phyloP scores from a whole-genome alignment of 1,140 invertebrate genomes.

The Drosophila lacteicornis region DNA sequence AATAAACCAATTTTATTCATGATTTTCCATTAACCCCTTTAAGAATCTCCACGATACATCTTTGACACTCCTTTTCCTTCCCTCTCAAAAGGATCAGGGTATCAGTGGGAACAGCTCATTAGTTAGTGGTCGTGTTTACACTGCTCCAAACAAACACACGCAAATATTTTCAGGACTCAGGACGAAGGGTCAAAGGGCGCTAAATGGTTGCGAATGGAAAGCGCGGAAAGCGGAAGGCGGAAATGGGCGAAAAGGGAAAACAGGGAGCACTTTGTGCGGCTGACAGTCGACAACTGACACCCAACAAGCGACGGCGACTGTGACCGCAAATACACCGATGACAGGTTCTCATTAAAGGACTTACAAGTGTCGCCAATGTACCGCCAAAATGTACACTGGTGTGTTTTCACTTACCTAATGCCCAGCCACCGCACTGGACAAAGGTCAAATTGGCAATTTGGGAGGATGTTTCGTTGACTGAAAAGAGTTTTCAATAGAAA shows the following conservation, averaged over 20 bases:
- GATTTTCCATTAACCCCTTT: not conserved
- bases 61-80: not conserved
- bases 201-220: constrained; percentile 6
- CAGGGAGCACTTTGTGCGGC: constrained; percentile 20
- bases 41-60: not conserved
- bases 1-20: too few species aligned
- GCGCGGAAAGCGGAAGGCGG: not conserved
- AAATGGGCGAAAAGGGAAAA: not conserved
- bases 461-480: not conserved
- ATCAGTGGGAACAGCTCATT: constrained; percentile 18
- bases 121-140: constrained; percentile 48
- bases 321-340: constrained; percentile 47
- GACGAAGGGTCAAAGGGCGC: constrained; percentile 12
- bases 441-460: not conserved
- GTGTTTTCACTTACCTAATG: constrained; percentile 8
- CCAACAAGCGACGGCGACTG: not conserved
- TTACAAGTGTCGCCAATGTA: constrained; percentile 37
- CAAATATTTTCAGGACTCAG: not conserved
- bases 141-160: constrained; percentile 6
- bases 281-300: constrained; percentile 14
- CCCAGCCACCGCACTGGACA: not conserved
- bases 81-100: constrained; percentile 1
- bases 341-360: constrained; percentile 46
- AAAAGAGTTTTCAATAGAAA: not conserved
- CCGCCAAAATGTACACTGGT: constrained; percentile 20